These are phyloP conservation scores for Neoscelio sp. DNA, from an alignment of 2,888 invertebrate genomes.

Conservation along the genomic window DNA sequence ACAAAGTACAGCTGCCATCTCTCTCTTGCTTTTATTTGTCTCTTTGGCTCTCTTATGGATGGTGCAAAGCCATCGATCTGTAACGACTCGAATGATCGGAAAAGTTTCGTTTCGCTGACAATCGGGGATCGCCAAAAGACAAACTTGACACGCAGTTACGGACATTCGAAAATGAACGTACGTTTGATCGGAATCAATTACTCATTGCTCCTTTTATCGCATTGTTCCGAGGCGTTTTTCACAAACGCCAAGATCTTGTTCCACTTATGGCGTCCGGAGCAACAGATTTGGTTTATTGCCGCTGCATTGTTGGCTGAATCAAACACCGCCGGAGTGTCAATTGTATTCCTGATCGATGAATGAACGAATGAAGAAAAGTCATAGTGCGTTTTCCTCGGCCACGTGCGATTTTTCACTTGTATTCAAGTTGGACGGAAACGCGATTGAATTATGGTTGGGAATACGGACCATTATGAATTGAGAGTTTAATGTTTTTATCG, in stretches of 20 bases:
- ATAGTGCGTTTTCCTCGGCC: slow-evolving; percentile 22
- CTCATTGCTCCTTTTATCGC: slow-evolving; percentile 46
- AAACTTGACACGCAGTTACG: slow-evolving; percentile 10
- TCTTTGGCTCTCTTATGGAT: slow-evolving; percentile 8
- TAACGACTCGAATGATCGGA: slow-evolving; percentile 66
- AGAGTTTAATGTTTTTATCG: slow-evolving; percentile 23
- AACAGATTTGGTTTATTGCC: slow-evolving; percentile 47
- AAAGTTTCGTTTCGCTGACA: slow-evolving; percentile 55
- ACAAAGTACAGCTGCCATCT: slow-evolving; percentile 48
- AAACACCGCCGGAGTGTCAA: too few relatives aligned
- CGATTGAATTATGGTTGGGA: neutral
- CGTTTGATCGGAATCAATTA: slow-evolving; percentile 46
- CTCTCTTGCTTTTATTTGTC: slow-evolving; percentile 14
- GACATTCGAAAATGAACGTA: neutral
- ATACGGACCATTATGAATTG: too few relatives aligned
- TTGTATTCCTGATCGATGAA: slow-evolving; percentile 29
- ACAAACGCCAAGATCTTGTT: neutral
- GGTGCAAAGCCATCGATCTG: slow-evolving; percentile 54
- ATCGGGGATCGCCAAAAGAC: slow-evolving; percentile 29
- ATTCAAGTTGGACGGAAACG: neutral
- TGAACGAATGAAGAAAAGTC: neutral
- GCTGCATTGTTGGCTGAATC: slow-evolving; percentile 18
- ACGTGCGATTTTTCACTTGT: slow-evolving; percentile 49
- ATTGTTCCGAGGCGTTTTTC: slow-evolving; percentile 48
- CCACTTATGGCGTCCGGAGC: slow-evolving; percentile 25